Conservation (phyloP, 1,140 invertebrate species). For the Bombus sylvicola region DNA sequence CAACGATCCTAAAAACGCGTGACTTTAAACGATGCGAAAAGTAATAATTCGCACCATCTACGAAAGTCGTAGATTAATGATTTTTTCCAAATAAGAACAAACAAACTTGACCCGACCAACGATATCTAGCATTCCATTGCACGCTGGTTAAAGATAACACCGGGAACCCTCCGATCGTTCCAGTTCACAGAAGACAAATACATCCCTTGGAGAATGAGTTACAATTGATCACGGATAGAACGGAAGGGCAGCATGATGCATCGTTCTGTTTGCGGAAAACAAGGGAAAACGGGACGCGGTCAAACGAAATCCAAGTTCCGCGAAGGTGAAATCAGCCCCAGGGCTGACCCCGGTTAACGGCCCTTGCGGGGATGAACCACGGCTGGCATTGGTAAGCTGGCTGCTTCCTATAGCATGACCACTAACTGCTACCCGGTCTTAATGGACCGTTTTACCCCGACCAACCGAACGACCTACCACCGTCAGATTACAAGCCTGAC, state of each 20-base stretch:
- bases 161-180: background rate
- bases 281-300: background rate
- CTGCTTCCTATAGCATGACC: constrained; percentile 60
- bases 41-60: background rate
- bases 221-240: constrained; percentile 30
- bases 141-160: background rate
- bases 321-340: constrained; percentile 28
- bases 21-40: background rate
- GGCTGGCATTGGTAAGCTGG: constrained; percentile 64
- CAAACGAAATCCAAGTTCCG: constrained; percentile 28
- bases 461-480: constrained; percentile 64
- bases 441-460: constrained; percentile 70
- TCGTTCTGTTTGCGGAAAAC: constrained; percentile 28
- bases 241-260: constrained; percentile 17
- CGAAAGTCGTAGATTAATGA: background rate
- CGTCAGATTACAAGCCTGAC: constrained; percentile 70
- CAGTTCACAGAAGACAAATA: constrained; percentile 2
- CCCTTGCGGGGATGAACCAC: constrained; percentile 35
- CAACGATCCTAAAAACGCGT: too few species aligned
- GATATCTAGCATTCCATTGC: background rate
- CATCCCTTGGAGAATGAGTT: background rate
- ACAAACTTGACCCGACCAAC: background rate
- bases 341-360: constrained; percentile 43
- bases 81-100: background rate
- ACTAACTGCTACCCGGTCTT: constrained; percentile 69